Conservation (phyloP, 2,797 vertebrate species). For the Ptychobarbus kaznakovi region DNA sequence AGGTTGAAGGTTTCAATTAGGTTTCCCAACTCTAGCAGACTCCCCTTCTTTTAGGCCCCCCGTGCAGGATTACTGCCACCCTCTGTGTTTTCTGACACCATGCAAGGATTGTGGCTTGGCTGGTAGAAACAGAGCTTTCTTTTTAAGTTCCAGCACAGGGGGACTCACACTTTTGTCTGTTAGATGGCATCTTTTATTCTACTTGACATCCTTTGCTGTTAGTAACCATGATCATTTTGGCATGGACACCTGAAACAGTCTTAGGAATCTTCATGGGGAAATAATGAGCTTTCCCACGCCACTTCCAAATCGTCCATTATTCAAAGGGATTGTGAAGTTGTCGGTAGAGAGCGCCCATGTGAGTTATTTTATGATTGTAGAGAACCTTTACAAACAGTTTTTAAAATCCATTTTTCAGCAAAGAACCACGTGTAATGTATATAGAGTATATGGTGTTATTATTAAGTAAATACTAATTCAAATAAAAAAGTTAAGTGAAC, state of each 20-base stretch:
- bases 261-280: constrained; percentile 33
- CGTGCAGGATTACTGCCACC: constrained; percentile 17
- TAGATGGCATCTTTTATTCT: constrained; percentile 16
- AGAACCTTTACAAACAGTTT: not conserved
- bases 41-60: constrained; percentile 30
- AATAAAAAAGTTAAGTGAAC: too few relatives aligned
- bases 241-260: constrained; percentile 39
- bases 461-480: too few relatives aligned
- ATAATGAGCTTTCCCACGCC: constrained; percentile 38
- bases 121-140: constrained; percentile 15
- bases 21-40: not conserved
- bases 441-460: too few relatives aligned
- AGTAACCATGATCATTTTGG: constrained; percentile 19
- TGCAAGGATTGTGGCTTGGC: constrained; percentile 10
- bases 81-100: constrained; percentile 12
- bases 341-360: not conserved
- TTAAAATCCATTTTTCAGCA: too few relatives aligned
- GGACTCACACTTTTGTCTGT: constrained; percentile 3
- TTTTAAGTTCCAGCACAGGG: constrained; percentile 8
- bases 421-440: too few relatives aligned
- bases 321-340: not conserved
- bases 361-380: not conserved
- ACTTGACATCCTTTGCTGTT: constrained; percentile 12
- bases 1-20: constrained; percentile 7
- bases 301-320: constrained; percentile 12